Evolutionary conservation across 2,888 invertebrate species (phyloP).

Genomic region (Disparrhopalites patrizii): DNA sequence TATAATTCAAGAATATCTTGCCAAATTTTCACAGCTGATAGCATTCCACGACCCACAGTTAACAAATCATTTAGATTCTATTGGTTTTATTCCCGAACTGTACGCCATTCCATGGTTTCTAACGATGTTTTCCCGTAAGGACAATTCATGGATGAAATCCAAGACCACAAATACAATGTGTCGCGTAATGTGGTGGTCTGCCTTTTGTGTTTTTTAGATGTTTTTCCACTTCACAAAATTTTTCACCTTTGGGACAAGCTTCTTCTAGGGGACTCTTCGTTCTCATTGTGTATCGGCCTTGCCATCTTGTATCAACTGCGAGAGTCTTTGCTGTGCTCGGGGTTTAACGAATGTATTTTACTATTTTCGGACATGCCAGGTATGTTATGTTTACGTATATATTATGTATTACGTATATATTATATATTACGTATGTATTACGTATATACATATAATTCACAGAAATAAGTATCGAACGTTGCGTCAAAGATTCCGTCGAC

Average conservation of each 20-base stretch:
- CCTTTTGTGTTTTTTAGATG: conserved; percentile 78
- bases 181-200: no score
- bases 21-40: conserved; percentile 93
- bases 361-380: conserved; percentile 95
- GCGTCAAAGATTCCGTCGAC: conserved; percentile 80
- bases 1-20: conserved; percentile 94
- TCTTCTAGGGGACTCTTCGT: conserved; percentile 84
- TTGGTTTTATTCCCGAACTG: conserved; percentile 91
- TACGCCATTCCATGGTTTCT: conserved; percentile 99
- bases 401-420: no score
- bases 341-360: conserved; percentile 97
- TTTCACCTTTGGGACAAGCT: conserved; percentile 97
- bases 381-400: no score
- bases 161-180: no score
- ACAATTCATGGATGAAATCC: no score
- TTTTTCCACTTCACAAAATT: conserved; percentile 96
- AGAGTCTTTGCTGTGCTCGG: conserved; percentile 75
- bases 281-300: conserved; percentile 91
- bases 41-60: conserved; percentile 92
- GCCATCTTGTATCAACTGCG: conserved; percentile 85
- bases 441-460: conserved; percentile 25
- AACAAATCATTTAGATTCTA: conserved; percentile 83
- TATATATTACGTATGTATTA: no score
- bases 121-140: conserved; percentile 97
- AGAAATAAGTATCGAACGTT: conserved; percentile 90